Evolutionary conservation across 2,113 vertebrate species (phyloP), one percentile per base, ranked within the genome.

Genomic region (Malurus cyaneus): DNA sequence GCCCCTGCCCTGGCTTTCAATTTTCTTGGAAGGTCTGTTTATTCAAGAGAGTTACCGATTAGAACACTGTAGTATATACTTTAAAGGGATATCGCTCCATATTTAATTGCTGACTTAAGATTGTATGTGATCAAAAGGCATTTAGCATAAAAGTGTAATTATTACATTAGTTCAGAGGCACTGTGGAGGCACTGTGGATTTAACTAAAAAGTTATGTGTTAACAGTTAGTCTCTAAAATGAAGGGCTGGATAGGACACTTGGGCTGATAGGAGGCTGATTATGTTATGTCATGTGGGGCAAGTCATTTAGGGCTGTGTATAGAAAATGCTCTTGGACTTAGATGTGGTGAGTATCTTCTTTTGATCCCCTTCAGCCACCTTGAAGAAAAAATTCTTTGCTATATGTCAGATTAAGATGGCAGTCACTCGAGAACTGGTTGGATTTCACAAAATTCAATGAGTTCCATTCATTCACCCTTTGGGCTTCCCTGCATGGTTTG

Each of bases 381-480:
- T 72, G 18, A 80, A 60, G 36, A 44, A 79, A 71, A 71, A 85
- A 44, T 6, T 25, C 25, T 49, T 53, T 57, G 3, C 10, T 47
- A 1, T 20, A 5, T 76, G 25, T 64, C 6, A 0, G 41, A 31
- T 56, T 36, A 18, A 44, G 53, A 47, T 1, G 5, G 32, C 9
- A 62, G 18, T 59, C 32, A 39, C 8, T 47, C 21, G 16, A 28
- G 18, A 14, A 6, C 16, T 59, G 42, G 9, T n/a, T 60, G 31
- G 4, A 19, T 67, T 79, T 88, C n/a, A 36, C 12, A 82, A 47
- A 85, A 67, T 76, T 15, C 31, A 15, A 0, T 25, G 15, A 66
- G 21, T 52, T 41, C 36, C 15, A 3, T 93, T 80, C 4, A 19
- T 86, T 69, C 1, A 0, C 16, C 13, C 49, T 1, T 0, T 52